These are phyloP conservation scores for Zhuqinia jingwanae DNA, from an alignment of 2,888 invertebrate species.

Conservation along the genomic window DNA sequence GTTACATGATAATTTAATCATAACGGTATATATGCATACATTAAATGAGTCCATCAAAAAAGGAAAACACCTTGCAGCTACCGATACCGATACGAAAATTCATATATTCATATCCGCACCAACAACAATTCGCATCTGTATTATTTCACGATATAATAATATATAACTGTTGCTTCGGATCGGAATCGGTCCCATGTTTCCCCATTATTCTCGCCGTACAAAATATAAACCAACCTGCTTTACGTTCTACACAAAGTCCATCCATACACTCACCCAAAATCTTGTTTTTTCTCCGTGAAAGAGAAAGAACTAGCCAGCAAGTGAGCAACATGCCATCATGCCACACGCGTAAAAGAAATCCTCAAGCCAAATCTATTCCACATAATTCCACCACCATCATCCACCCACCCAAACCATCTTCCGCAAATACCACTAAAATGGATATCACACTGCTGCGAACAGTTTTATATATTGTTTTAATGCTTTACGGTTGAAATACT, in stretches of 20 bases:
- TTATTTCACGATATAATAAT: neutral
- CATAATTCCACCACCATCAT: neutral
- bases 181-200: slow-evolving; percentile 62
- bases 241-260: neutral
- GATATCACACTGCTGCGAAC: slow-evolving; percentile 48
- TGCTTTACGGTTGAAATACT: slow-evolving; percentile 53
- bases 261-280: too few relatives aligned
- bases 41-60: too few relatives aligned
- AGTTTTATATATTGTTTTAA: slow-evolving; percentile 37
- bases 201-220: slow-evolving; percentile 33
- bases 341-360: too few relatives aligned
- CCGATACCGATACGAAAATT: too few relatives aligned
- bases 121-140: neutral
- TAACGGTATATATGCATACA: too few relatives aligned
- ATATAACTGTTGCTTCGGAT: slow-evolving; percentile 60
- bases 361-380: neutral
- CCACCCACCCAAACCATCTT: neutral
- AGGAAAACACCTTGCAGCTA: too few relatives aligned
- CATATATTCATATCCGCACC: too few relatives aligned
- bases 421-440: slow-evolving; percentile 37
- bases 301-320: too few relatives aligned
- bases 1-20: too few relatives aligned
- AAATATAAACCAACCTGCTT: neutral
- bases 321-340: too few relatives aligned
- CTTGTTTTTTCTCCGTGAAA: too few relatives aligned